Percentiles rank a stretch among this genome's conserved stretches.
Evolutionary conservation across 92 coral and sea anemone species (phyloP).

Genomic region (Parazoanthus swiftii): DNA sequence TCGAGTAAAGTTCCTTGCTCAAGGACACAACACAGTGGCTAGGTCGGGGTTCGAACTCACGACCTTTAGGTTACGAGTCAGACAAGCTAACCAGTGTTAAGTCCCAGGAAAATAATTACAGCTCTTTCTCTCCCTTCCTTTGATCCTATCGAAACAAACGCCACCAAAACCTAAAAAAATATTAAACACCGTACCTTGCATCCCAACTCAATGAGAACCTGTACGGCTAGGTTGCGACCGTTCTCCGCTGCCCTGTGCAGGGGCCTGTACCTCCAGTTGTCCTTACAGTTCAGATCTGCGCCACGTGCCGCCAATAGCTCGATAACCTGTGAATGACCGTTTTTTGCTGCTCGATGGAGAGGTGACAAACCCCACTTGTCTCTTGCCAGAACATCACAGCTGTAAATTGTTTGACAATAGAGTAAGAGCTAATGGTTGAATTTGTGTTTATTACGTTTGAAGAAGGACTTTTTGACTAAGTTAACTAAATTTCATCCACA

Average conservation of each 20-base stretch:
- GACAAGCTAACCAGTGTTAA: too few species aligned
- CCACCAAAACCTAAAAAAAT: neutral
- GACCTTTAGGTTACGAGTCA: too few species aligned
- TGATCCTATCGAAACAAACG: too few species aligned
- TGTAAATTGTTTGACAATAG: neutral
- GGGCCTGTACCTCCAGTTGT: slow-evolving; percentile 73
- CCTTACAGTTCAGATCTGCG: slow-evolving; percentile 53
- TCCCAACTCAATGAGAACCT: slow-evolving; percentile 55
- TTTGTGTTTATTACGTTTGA: neutral
- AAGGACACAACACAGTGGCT: too few species aligned
- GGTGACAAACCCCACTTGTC: slow-evolving; percentile 79
- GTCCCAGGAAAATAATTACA: too few species aligned
- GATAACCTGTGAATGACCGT: slow-evolving; percentile 61
- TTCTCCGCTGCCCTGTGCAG: slow-evolving; percentile 79
- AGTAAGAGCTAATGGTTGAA: neutral
- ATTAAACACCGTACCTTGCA: slow-evolving; percentile 7
- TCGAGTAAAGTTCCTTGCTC: too few species aligned
- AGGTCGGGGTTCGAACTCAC: too few species aligned
- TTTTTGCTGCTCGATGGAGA: slow-evolving; percentile 74
- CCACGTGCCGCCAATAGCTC: slow-evolving; percentile 46
- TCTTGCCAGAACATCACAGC: slow-evolving; percentile 34
- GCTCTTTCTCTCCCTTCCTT: too few species aligned
- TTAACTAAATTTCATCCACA: too few species aligned
- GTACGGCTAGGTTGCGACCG: slow-evolving; percentile 54
- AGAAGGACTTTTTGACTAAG: too few species aligned